phyloP scores from a whole-genome alignment of 2,888 invertebrate genomes.

The Linyphia triangularis region DNA sequence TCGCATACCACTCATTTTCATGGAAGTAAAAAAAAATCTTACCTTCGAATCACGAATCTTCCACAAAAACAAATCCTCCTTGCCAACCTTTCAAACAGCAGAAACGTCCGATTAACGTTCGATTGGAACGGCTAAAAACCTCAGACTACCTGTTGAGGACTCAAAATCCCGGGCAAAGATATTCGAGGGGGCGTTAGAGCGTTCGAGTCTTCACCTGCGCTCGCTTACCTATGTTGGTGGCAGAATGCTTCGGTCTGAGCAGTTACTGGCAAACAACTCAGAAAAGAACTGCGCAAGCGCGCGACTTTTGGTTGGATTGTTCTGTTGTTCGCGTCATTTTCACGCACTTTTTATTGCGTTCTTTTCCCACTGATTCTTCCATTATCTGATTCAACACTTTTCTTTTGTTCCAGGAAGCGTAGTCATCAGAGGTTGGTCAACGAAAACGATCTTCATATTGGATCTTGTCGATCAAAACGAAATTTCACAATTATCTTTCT shows the following conservation, averaged over 20 bases:
- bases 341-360: conserved; percentile 2
- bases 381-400: not conserved
- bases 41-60: not conserved
- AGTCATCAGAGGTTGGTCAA: no score
- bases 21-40: not conserved
- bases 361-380: not conserved
- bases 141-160: conserved; percentile 54
- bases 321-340: conserved; percentile 4
- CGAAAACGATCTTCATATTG: not conserved
- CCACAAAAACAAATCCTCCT: not conserved
- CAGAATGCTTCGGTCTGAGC: not conserved
- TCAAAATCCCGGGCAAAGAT: conserved; percentile 49
- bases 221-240: conserved; percentile 24
- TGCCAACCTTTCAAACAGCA: not conserved
- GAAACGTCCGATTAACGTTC: not conserved
- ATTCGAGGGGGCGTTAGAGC: conserved; percentile 13
- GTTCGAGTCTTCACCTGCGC: conserved; percentile 36
- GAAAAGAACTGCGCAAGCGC: conserved; percentile 24
- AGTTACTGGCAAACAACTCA: conserved; percentile 28
- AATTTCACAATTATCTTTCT: no score
- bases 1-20: no score
- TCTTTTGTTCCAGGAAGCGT: not conserved
- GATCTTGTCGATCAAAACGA: no score
- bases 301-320: conserved; percentile 29
- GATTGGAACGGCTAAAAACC: not conserved